Evolutionary conservation across 1,140 invertebrate genomes (phyloP), one percentile per base, ranked within the genome.

Genomic region (Apis laboriosa): DNA sequence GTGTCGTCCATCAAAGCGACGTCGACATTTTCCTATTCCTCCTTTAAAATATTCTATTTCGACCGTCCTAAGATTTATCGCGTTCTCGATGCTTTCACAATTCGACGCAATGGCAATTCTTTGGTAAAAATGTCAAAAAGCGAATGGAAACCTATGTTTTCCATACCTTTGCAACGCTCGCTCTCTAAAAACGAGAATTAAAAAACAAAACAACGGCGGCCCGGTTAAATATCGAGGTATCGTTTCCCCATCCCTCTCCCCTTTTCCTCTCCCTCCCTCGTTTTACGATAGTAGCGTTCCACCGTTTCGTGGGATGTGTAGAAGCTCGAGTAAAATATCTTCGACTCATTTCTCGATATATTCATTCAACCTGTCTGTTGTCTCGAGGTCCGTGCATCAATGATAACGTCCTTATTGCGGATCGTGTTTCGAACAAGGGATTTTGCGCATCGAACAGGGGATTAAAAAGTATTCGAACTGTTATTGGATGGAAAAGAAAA

Each of bases 391-490:
- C 73, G 68, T 81, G 60, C 73, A 81, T 81, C 80, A 68, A 76
- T 81, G 80, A 81, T 81, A 81, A 81, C 80, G 63, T 68, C 64
- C 55, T 81, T 76, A 81, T 76, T 53, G 43, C 34, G 34, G 55
- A 34, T 53, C n/a, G 73, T 19, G 60, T 63, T 51, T 19, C 79
- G 43, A 76, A 43, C 67, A n/a, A 56, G 68, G 15, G 58, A 80
- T 78, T 78, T 19, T 55, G 17, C 21, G 28, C 56, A 74, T 80
- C 70, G 34, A 43, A 43, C 34, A 9, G 49, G 12, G 60, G 60
- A 88, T 82, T 82, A 88, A 87, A 88, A 67, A 28, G 5, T 58
- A 53, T 72, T 78, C 86, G 84, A 79, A 76, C 24, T 28, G 21
- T n/a, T 66, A 60, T 55, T 49, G 12, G 8, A 81, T 77, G 28